A percentile compares a stretch with the other conserved stretches of the same genome.
phyloP scores from a whole-genome alignment of 2,888 invertebrate genomes.

The Tribolium freemani region DNA sequence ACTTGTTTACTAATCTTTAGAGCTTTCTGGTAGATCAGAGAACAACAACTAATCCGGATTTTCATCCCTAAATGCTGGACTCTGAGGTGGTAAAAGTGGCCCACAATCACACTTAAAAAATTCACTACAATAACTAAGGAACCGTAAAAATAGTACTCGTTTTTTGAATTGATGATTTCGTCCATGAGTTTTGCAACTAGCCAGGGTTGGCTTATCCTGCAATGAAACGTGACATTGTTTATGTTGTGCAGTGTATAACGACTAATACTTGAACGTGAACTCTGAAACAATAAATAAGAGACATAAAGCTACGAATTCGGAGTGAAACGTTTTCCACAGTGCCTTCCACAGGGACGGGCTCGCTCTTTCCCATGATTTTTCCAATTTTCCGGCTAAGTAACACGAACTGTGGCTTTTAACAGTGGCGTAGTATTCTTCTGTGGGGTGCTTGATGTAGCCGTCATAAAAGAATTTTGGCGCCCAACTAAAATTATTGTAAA shows the following conservation, averaged over 20 bases:
- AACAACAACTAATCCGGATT: slow-evolving; percentile 83
- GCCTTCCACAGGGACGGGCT: slow-evolving; percentile 49
- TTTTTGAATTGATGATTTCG: slow-evolving; percentile 26
- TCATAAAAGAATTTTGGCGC: slow-evolving; percentile 66
- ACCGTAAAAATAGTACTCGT: slow-evolving; percentile 72
- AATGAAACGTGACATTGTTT: background rate
- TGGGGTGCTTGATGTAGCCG: slow-evolving; percentile 66
- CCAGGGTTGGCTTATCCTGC: slow-evolving; percentile 38
- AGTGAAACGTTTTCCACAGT: slow-evolving; percentile 48
- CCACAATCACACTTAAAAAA: slow-evolving; percentile 75
- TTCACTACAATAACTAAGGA: slow-evolving; percentile 79
- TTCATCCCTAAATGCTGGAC: slow-evolving; percentile 85
- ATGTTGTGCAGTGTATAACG: background rate
- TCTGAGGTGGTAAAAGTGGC: slow-evolving; percentile 87
- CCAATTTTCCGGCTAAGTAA: slow-evolving; percentile 61
- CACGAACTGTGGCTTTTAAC: slow-evolving; percentile 62
- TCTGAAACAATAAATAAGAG: slow-evolving; percentile 13
- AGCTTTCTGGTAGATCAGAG: slow-evolving; percentile 84
- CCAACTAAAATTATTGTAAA: slow-evolving; percentile 64
- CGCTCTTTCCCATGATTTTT: slow-evolving; percentile 49
- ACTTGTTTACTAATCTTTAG: slow-evolving; percentile 80
- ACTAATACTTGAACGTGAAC: slow-evolving; percentile 1
- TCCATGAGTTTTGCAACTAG: slow-evolving; percentile 66
- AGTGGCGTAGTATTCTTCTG: slow-evolving; percentile 64
- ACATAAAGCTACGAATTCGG: slow-evolving; percentile 44